Base-by-base conservation (phyloP, 2,797 vertebrate species). In the Esox masquinongy region DNA sequence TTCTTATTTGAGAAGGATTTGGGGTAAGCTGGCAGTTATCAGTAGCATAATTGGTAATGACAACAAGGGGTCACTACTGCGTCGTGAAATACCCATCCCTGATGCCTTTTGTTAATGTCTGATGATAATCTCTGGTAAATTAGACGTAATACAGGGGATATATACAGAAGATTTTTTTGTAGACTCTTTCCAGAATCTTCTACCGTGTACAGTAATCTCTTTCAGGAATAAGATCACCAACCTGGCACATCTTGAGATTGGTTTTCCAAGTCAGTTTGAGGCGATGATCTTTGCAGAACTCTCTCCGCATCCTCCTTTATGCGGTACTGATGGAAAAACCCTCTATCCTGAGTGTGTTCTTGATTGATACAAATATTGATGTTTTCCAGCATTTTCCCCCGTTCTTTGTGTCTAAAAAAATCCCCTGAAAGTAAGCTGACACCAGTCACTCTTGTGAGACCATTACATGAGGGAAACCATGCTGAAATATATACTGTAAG, bases 401-500 rank as follows among this genome's bases (percentile, higher is more conserved):
- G 36, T 86, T 74, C 84, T 79, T 82, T 74, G 61, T 76, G 29
- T 74, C 53, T 74, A 66, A 3, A 15, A 0, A 82, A 74, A 82
- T 84, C 2, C 63, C 19, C 17, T 53, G 7, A 19, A 53, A 53
- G 53, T 80, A 80, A 49, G 77, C 78, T 83, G 79, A 89, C 88
- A 88, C 85, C 84, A 89, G 87, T 91, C 87, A 86, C 80, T 86
- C 78, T 73, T 1, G 74, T 84, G 74, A 88, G 82, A 77, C 80
- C 64, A 74, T 81, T 88, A 80, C 24, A 19, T 78, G 84, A 86
- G 83, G 73, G 81, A 85, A 88, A 86, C 83, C 86, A 86, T 83
- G 84, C 78, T 19, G 0, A 79, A 86, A 88, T 80, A 75, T 73
- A 73, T 67, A 83, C 80, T 84, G 84, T 77, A 88, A 74, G 68